These are phyloP conservation scores for Grapholita molesta DNA, from an alignment of 1,140 invertebrate species.

Conservation along the genomic window DNA sequence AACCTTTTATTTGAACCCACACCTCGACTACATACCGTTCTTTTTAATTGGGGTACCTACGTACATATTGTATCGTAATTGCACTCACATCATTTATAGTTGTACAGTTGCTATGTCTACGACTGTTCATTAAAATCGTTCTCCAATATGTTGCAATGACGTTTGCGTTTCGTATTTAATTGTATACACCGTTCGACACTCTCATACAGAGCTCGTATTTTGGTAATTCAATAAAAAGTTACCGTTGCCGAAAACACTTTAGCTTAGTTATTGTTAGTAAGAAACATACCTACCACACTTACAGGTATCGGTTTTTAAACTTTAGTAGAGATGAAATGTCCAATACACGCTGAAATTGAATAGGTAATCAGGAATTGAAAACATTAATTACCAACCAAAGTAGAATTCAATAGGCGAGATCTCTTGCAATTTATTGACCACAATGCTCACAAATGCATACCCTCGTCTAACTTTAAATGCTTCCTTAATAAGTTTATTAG, in stretches of 20 bases:
- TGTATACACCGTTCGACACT: neutral
- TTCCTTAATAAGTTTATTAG: no score
- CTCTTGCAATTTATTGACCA: no score
- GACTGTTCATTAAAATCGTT: neutral
- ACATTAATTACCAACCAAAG: no score
- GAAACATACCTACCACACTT: no score
- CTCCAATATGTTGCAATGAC: conserved; percentile 16
- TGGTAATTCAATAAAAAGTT: conserved; percentile 9
- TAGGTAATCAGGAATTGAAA: no score
- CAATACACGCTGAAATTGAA: no score
- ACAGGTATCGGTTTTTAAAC: no score
- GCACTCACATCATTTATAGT: conserved; percentile 14
- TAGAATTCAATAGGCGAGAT: no score
- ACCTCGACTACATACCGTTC: neutral
- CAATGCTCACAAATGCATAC: no score
- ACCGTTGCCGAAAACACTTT: neutral
- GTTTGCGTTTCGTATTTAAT: conserved; percentile 9
- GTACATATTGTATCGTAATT: conserved; percentile 4
- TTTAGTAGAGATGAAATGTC: no score
- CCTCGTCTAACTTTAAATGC: no score
- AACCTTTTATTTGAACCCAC: neutral
- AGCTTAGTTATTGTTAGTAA: neutral
- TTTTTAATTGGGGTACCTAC: conserved; percentile 7
- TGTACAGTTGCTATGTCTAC: neutral
- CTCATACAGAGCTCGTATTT: neutral